A percentile compares a stretch with the other conserved stretches of the same genome.
These are phyloP conservation scores for Drosophila bocqueti DNA, from an alignment of 1,140 invertebrate genomes.

Conservation along the genomic window DNA sequence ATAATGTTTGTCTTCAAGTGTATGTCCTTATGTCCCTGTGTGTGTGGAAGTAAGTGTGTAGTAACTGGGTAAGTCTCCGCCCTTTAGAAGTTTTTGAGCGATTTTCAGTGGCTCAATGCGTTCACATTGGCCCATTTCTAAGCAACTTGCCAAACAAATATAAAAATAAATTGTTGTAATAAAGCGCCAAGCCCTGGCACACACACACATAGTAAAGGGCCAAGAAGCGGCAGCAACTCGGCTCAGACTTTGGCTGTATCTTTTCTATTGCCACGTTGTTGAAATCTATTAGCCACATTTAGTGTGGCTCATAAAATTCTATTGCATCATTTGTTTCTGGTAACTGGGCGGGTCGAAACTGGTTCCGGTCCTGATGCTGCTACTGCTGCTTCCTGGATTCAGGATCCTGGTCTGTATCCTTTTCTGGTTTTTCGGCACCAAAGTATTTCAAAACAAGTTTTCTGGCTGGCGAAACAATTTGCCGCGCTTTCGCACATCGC, in stretches of 20 bases:
- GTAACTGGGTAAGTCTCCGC: constrained; percentile 22
- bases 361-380: constrained; percentile 22
- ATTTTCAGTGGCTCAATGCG: constrained; percentile 66
- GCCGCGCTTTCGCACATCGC: constrained; percentile 50
- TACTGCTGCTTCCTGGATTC: constrained; percentile 15
- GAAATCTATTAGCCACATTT: constrained; percentile 84
- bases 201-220: constrained; percentile 27
- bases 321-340: constrained; percentile 83
- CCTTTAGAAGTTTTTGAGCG: constrained; percentile 66
- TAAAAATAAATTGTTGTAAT: constrained; percentile 83
- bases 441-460: constrained; percentile 82
- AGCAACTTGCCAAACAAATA: constrained; percentile 82
- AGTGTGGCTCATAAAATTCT: constrained; percentile 84
- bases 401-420: constrained; percentile 24
- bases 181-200: constrained; percentile 50
- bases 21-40: background rate
- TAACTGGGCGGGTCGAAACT: constrained; percentile 50
- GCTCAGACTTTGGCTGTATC: constrained; percentile 77
- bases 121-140: constrained; percentile 72
- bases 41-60: constrained; percentile 5
- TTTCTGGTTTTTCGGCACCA: constrained; percentile 49
- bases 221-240: constrained; percentile 38
- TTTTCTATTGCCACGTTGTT: constrained; percentile 84
- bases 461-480: constrained; percentile 70
- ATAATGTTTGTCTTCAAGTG: background rate